A percentile compares a stretch with the other conserved stretches of the same genome.
Conservation (phyloP, 2,113 vertebrate genomes). For the Centropus bengalensis region DNA sequence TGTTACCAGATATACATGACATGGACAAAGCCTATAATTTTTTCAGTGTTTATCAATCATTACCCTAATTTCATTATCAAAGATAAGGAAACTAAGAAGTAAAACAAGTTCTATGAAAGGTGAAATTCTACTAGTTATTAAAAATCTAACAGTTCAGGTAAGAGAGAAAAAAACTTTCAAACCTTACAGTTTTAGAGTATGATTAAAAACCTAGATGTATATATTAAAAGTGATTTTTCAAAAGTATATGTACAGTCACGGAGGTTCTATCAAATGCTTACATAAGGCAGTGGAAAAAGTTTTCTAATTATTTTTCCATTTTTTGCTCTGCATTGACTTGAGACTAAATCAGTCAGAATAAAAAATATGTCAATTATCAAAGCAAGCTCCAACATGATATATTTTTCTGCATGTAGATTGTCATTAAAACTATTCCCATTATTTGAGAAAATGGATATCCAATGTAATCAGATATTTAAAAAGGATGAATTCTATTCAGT, state of each 20-base stretch:
- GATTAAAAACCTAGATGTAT: fast-evolving
- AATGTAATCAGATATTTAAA: not conserved
- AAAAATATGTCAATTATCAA: not conserved
- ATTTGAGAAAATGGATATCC: not conserved
- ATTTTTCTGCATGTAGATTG: not conserved
- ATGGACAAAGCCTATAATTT: not conserved
- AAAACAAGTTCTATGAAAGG: not conserved
- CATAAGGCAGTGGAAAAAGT: not conserved
- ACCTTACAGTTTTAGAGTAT: not conserved
- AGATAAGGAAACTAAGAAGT: not conserved
- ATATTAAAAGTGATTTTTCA: not conserved
- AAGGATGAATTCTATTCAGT: not conserved
- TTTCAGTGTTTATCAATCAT: too few relatives aligned
- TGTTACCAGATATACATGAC: not conserved
- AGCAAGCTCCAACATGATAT: not conserved
- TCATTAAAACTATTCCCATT: not conserved
- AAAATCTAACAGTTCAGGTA: not conserved
- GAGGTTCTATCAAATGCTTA: not conserved
- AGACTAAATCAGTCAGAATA: not conserved
- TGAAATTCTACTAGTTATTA: not conserved
- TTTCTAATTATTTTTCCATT: not conserved
- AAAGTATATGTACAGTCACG: fast-evolving
- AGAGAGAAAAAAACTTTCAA: not conserved
- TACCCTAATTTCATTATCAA: too few relatives aligned
- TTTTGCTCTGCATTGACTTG: not conserved